Evolutionary conservation across 2,888 invertebrate species (phyloP).

Genomic region (Heterodera filipjevi): DNA sequence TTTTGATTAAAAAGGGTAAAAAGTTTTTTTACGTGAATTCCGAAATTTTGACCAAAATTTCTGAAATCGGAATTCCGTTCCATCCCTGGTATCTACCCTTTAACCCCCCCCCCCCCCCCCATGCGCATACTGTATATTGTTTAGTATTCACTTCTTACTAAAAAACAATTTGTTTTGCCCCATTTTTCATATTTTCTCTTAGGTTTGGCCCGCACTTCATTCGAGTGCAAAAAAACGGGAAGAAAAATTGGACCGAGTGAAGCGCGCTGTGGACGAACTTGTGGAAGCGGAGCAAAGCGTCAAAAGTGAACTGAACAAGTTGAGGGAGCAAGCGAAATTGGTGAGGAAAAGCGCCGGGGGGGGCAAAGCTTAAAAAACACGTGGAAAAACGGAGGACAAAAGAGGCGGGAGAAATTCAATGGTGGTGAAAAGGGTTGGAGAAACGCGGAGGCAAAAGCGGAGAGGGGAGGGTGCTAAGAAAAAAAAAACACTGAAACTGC

Average conservation of each 20-base stretch:
- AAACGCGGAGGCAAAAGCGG: too few relatives aligned
- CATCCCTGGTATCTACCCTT: too few relatives aligned
- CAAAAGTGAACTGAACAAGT: constrained; percentile 82
- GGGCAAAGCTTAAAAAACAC: background rate
- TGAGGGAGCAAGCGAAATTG: constrained; percentile 74
- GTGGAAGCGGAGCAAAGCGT: constrained; percentile 85
- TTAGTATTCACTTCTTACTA: too few relatives aligned
- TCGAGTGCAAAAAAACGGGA: constrained; percentile 79
- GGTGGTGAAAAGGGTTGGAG: background rate
- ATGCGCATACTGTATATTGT: too few relatives aligned
- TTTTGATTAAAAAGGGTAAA: too few relatives aligned
- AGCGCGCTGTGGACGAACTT: constrained; percentile 67
- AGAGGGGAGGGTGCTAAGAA: too few relatives aligned
- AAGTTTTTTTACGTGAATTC: too few relatives aligned
- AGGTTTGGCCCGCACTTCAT: constrained; percentile 84
- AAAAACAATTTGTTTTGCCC: too few relatives aligned
- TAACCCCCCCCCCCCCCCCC: too few relatives aligned
- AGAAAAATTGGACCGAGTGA: constrained; percentile 46
- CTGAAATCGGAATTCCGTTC: too few relatives aligned
- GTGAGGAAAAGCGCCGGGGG: constrained; percentile 36
- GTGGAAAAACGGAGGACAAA: background rate
- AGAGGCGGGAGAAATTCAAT: background rate
- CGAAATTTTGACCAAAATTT: too few relatives aligned
- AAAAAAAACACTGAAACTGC: too few relatives aligned
- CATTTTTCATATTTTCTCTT: background rate